Evolutionary conservation across 2,797 vertebrate genomes (phyloP), one percentile per base, ranked within the genome.

Genomic region (Orientallactaga sibirica): DNA sequence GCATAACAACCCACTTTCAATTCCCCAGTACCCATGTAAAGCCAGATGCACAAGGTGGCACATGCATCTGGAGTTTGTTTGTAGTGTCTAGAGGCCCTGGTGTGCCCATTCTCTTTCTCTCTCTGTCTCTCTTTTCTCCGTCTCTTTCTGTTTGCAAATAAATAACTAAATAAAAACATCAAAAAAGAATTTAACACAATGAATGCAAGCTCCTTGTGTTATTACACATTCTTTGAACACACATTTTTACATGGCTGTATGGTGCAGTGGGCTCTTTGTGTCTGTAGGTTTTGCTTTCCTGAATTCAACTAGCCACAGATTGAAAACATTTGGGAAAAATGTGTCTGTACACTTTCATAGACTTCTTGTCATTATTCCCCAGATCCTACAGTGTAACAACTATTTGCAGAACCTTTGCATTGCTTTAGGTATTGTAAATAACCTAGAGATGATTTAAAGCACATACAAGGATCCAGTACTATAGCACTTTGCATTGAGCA

Each of bases 401-500:
- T 58, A 29, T 67, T 66, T 48, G 43, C 33, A 78, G 29, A 55
- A 29, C 12, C 10, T 41, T 55, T 83, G 12, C n/a, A 67, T 80
- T 92, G 66, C 52, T 22, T 70, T 64, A 43, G 5, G 19, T 20
- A 25, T 73, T 37, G 29, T n/a, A 92, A 67, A 24, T 92, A 61
- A 92, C 58, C 52, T 61, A 61, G 62, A 76, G 62, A 70, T 70
- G 73, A 88, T 48, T 73, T 88, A 76, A 76, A 76, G 52, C 25
- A 74, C 19, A 37, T 7, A 5, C 16, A 5, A 58, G 68, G 61
- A 43, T 48, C 52, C 43, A 81, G 55, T 4, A 37, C 29, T 24
- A 48, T 25, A 61, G 3, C 33, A 29, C 22, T 68, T 43, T 70
- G 19, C 22, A 12, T 27, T 82, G 29, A 88, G 11, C 25, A 41